These are phyloP conservation scores for Lepidochrysops patricia DNA, from an alignment of 2,888 invertebrate genomes.

Conservation along the genomic window DNA sequence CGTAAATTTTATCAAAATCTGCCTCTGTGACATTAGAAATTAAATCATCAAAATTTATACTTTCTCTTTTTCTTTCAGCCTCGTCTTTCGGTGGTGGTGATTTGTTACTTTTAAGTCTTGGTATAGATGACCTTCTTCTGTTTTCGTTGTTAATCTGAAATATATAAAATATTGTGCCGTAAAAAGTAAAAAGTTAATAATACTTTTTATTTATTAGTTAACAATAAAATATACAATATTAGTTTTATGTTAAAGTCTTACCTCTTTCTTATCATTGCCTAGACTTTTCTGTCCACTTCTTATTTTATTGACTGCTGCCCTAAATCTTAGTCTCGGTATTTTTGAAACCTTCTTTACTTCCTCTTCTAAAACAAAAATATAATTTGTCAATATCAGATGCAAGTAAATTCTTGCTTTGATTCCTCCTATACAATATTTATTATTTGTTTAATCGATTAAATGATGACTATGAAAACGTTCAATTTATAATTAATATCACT, in stretches of 20 bases:
- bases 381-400: too few species aligned
- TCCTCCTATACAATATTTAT: too few species aligned
- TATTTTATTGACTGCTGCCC: constrained; percentile 39
- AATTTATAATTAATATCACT: too few species aligned
- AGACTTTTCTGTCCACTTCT: constrained; percentile 29
- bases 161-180: not conserved
- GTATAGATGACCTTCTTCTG: constrained; percentile 32
- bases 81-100: constrained; percentile 15
- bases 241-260: too few species aligned
- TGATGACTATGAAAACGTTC: too few species aligned
- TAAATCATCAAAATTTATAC: not conserved
- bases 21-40: constrained; percentile 34
- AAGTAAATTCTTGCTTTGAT: too few species aligned
- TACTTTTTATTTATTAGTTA: too few species aligned
- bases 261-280: constrained; percentile 27
- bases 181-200: too few species aligned
- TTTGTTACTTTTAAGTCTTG: constrained; percentile 30
- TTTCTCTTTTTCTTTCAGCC: not conserved
- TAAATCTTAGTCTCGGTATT: constrained; percentile 46
- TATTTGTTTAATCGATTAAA: too few species aligned
- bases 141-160: not conserved
- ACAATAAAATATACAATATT: too few species aligned
- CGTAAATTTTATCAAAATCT: constrained; percentile 59
- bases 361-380: constrained; percentile 26
- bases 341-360: constrained; percentile 35